phyloP scores from a whole-genome alignment of 2,888 invertebrate genomes.

The Clusia tigrina region DNA sequence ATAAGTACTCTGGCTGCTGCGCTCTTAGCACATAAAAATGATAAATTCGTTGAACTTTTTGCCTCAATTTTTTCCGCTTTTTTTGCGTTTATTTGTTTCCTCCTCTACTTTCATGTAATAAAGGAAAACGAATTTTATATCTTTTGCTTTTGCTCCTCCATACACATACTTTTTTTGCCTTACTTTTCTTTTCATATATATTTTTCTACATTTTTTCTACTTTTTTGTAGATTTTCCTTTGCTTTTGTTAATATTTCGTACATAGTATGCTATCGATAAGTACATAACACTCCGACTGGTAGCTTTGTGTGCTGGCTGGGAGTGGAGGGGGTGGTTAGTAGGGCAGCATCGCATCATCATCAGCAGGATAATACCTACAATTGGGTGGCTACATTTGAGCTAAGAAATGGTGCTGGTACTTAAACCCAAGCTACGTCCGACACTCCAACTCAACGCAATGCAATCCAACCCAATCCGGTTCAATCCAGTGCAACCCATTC shows the following conservation, averaged over 20 bases:
- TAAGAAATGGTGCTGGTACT: no score
- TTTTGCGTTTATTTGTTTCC: neutral
- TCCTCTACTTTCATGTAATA: neutral
- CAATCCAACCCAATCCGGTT: no score
- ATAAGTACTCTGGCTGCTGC: neutral
- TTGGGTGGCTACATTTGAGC: no score
- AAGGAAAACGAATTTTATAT: no score
- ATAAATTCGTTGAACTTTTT: constrained; percentile 8
- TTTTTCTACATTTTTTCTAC: neutral
- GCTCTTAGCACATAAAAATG: neutral
- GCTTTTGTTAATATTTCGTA: neutral
- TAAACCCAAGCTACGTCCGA: no score
- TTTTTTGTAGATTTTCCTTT: neutral
- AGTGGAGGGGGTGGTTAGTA: neutral
- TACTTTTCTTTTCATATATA: neutral
- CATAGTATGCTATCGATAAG: constrained; percentile 14
- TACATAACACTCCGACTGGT: neutral
- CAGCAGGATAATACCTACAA: no score
- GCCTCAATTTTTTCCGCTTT: neutral
- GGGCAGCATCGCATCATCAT: neutral
- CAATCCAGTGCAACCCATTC: no score
- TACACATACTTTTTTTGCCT: neutral
- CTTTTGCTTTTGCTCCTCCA: neutral
- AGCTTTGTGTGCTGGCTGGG: neutral
- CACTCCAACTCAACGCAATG: no score